These are phyloP conservation scores for Nycticryphes semicollaris DNA, from an alignment of 2,113 vertebrate species.

Conservation along the genomic window DNA sequence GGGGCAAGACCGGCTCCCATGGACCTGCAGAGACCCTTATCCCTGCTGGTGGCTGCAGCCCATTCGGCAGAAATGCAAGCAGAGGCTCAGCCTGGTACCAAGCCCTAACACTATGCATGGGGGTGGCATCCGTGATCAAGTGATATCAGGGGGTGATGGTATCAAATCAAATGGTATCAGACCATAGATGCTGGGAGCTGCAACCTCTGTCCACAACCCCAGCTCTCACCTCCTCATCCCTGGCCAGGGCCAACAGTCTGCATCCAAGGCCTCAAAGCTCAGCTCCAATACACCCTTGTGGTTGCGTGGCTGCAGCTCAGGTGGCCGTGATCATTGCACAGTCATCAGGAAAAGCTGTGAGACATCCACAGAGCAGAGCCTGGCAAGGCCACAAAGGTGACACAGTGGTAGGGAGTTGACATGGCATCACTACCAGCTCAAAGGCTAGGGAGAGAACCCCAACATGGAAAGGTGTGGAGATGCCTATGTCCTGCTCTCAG, in stretches of 20 bases:
- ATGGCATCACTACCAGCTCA: background rate
- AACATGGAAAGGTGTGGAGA: background rate
- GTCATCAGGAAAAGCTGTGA: background rate
- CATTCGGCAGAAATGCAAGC: background rate
- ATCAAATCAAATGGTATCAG: background rate
- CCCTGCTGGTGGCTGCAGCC: background rate
- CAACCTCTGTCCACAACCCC: background rate
- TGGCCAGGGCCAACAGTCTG: background rate
- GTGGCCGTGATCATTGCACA: too few relatives aligned
- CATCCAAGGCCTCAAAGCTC: background rate
- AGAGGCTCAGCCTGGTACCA: background rate
- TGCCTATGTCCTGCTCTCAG: background rate
- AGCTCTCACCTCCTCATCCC: background rate
- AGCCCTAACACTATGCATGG: fast-evolving
- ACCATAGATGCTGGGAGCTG: background rate
- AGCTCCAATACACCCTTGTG: background rate
- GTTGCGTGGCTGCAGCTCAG: fast-evolving
- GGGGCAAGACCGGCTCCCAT: background rate
- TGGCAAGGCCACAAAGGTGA: background rate
- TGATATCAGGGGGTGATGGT: background rate
- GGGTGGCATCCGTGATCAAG: background rate
- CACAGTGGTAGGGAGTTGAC: background rate
- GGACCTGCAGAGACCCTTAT: background rate
- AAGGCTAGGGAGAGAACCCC: background rate
- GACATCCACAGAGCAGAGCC: background rate